Conservation (phyloP, 2,113 vertebrate genomes). For the Cnemophilus loriae region DNA sequence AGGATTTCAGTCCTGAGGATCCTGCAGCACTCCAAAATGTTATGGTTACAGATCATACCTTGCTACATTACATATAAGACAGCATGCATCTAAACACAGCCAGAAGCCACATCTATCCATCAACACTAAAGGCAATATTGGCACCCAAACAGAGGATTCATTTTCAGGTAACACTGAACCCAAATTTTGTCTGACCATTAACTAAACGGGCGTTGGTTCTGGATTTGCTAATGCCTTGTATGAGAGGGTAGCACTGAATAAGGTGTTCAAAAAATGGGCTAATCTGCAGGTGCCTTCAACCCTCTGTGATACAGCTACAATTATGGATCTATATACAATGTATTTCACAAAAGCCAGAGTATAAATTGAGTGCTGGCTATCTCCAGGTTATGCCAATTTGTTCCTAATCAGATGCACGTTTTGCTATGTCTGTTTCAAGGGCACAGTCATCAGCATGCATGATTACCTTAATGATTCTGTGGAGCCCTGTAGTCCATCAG, state of each 20-base stretch:
- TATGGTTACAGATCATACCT: not conserved
- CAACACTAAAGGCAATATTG: not conserved
- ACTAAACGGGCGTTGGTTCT: not conserved
- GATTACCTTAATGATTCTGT: not conserved
- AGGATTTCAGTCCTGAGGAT: not conserved
- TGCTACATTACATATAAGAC: not conserved
- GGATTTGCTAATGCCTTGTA: not conserved
- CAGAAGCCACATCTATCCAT: not conserved
- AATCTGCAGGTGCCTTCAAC: not conserved
- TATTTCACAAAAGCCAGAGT: not conserved
- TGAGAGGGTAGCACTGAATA: not conserved
- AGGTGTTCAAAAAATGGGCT: not conserved
- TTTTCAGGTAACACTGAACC: not conserved
- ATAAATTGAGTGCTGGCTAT: not conserved
- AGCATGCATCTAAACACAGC: not conserved
- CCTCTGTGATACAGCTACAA: not conserved
- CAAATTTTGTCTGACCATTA: not conserved
- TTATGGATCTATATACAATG: not conserved
- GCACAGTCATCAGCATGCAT: not conserved
- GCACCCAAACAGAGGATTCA: not conserved
- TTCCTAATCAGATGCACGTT: not conserved
- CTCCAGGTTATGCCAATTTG: not conserved
- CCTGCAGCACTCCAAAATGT: not conserved
- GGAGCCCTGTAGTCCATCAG: not conserved
- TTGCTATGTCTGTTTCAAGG: not conserved